These are phyloP conservation scores for Maniola jurtina DNA, from an alignment of 1,140 invertebrate species.

Conservation along the genomic window DNA sequence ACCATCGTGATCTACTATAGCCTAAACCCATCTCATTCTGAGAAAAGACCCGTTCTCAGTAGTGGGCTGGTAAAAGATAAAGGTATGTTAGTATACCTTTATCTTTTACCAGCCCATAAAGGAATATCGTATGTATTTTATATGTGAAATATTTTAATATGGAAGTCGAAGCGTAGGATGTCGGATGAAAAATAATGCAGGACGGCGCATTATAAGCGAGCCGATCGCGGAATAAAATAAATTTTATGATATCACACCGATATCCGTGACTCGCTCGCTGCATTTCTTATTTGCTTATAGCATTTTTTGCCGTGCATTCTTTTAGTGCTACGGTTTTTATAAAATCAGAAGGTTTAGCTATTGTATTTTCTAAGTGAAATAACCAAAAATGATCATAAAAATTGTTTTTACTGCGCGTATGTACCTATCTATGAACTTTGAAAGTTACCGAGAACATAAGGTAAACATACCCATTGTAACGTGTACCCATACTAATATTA, in stretches of 20 bases:
- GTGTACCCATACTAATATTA: no score
- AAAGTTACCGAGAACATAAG: no score
- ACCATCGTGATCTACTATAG: no score
- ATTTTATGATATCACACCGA: slow-evolving; percentile 31
- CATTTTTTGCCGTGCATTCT: slow-evolving; percentile 21
- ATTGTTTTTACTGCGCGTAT: no score
- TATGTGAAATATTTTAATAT: slow-evolving; percentile 28
- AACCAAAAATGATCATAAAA: no score
- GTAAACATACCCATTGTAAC: no score
- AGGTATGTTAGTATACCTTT: no score
- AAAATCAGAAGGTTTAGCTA: background rate
- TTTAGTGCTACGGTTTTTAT: slow-evolving; percentile 9
- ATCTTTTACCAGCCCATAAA: no score
- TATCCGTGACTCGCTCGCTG: slow-evolving; percentile 27
- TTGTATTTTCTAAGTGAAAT: no score
- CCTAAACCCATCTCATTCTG: no score
- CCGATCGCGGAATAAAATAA: slow-evolving; percentile 30
- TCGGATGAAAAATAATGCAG: slow-evolving; percentile 33
- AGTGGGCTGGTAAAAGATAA: background rate
- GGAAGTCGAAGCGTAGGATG: slow-evolving; percentile 21
- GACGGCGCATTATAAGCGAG: slow-evolving; percentile 21
- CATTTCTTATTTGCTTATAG: slow-evolving; percentile 27
- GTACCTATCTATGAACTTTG: no score
- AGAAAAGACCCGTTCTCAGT: no score
- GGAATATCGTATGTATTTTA: background rate